phyloP scores from a whole-genome alignment of 2,113 vertebrate genomes.

The human region GRCh38 chr16:83344001-83344500 shows the following conservation, averaged over 20 bases:
- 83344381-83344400: not conserved
- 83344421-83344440: not conserved
- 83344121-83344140: not conserved
- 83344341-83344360: not conserved
- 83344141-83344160: not conserved
- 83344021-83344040: not conserved
- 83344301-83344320: not conserved
- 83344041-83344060: not conserved
- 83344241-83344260: not conserved
- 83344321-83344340: not conserved
- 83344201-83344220: not conserved
- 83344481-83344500: slow-evolving; percentile 32
- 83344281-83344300: not conserved
- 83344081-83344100: not conserved
- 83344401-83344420: not conserved
- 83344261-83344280: not conserved
- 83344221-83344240: not conserved
- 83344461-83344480: slow-evolving; percentile 25
- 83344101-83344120: not conserved
- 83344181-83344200: not conserved
- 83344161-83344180: accelerated
- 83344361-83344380: not conserved
- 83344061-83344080: too few species aligned
- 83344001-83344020: not conserved
- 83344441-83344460: not conserved